phyloP scores from a whole-genome alignment of 2,888 invertebrate genomes.

The Athrips mouffetella region DNA sequence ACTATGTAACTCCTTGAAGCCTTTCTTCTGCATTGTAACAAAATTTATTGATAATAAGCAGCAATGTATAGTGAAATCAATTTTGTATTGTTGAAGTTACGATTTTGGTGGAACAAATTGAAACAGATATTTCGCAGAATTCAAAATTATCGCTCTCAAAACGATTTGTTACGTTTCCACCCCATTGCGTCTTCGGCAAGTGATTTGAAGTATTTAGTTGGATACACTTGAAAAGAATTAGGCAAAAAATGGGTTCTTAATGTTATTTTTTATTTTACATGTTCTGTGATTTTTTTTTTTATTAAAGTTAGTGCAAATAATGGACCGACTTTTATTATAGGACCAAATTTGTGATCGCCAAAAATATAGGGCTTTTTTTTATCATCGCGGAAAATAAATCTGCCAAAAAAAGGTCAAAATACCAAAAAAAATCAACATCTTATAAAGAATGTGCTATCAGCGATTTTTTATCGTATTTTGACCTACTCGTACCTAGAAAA shows the following conservation, averaged over 20 bases:
- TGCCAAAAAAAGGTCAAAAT: too few species aligned
- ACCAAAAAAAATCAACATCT: too few species aligned
- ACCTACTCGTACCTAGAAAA: too few species aligned
- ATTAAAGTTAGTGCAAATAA: too few species aligned
- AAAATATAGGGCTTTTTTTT: too few species aligned
- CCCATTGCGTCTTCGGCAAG: slow-evolving; percentile 33
- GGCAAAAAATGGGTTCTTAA: background rate
- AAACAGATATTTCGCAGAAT: slow-evolving; percentile 60
- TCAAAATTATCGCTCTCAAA: slow-evolving; percentile 58
- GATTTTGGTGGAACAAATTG: slow-evolving; percentile 30
- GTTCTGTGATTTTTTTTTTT: too few species aligned
- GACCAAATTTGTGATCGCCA: too few species aligned
- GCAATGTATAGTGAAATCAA: background rate
- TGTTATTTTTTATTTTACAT: too few species aligned
- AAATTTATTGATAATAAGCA: background rate
- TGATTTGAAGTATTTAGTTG: slow-evolving; percentile 11
- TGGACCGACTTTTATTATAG: too few species aligned
- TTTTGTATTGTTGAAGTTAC: background rate
- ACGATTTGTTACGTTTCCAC: slow-evolving; percentile 57
- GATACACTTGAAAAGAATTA: background rate
- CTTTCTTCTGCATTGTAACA: background rate
- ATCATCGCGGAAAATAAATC: too few species aligned
- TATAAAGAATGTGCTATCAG: too few species aligned
- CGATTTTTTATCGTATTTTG: too few species aligned
- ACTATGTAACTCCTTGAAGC: background rate